These are phyloP conservation scores for Gymnocypris eckloni DNA, from an alignment of 2,797 vertebrate genomes.

Conservation along the genomic window DNA sequence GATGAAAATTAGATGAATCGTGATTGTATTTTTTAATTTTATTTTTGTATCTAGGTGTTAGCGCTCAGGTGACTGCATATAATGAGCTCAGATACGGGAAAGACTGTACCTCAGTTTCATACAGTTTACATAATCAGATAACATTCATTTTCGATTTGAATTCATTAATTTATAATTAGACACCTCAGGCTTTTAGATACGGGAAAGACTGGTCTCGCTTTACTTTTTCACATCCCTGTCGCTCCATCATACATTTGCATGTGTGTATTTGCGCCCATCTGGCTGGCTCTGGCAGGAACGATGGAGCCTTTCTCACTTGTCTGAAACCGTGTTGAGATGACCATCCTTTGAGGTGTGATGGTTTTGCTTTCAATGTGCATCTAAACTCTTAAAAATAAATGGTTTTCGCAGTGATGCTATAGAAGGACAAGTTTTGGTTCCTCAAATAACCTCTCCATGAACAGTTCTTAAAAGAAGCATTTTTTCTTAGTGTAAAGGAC, in stretches of 20 bases:
- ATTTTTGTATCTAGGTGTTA: too few relatives aligned
- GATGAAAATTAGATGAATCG: too few relatives aligned
- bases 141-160: too few relatives aligned
- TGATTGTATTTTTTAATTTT: too few relatives aligned
- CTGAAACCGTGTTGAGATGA: conserved; percentile 42
- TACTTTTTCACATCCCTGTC: conserved; percentile 6
- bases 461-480: background rate
- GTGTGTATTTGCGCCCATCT: conserved; percentile 55
- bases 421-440: background rate
- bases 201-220: too few relatives aligned
- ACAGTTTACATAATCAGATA: too few relatives aligned
- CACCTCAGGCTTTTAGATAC: too few relatives aligned
- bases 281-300: conserved; percentile 45
- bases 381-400: background rate
- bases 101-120: too few relatives aligned
- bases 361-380: conserved; percentile 20
- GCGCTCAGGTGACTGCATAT: too few relatives aligned
- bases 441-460: background rate
- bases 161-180: too few relatives aligned
- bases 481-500: too few relatives aligned
- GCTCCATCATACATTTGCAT: conserved; percentile 53
- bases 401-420: background rate
- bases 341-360: conserved; percentile 51
- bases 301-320: conserved; percentile 46
- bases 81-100: too few relatives aligned